Base-by-base conservation (phyloP, 2,888 invertebrate genomes). In the Pseudococcus viburni region DNA sequence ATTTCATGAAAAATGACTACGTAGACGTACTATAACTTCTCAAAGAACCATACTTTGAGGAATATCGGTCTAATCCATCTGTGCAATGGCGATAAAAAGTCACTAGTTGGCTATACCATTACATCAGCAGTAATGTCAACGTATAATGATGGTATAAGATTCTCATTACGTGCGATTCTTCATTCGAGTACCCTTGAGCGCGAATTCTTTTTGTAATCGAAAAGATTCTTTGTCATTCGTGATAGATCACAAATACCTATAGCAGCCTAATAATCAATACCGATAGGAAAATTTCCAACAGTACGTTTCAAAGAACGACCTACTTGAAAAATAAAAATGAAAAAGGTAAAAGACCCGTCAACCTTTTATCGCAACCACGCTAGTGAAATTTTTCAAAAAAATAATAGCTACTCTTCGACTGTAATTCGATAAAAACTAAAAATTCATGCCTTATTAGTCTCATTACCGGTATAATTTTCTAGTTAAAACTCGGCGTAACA, bases 121-220 rank as follows among this genome's bases (percentile, higher is more conserved):
- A 77, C 39, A 77, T 77, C 39, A 39, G 39, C 39, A 77, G 6
- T 77, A 26, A 77, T 77, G 39, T 77, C 39, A 39, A 17, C 39
- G 26, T 73, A 33, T 33, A 26, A 77, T 19, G 39, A 8, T 39
- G 39, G 39, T 39, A 39, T 77, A 77, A 39, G 77, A n/a, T 39
- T 22, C 22, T 64, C 19, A 22, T 64, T 64, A 22, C 64, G 19
- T 42, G 42, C 15, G 22, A 64, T 64, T 64, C 64, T 64, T 64
- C 64, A 64, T 22, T 64, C 64, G 22, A 64, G 64, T 64, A 64
- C 64, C 64, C 64, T 64, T 64, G 64, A 64, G 64, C 19, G 22
- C 22, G 9, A 64, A 64, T 22, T 64, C 64, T 9, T 22, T 64
- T 64, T 12, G 64, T 64, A 64, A 64, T 64, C 22, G 12, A 64